Conservation (phyloP, 2,888 invertebrate species). For the Leptinotarsa tumamoca region DNA sequence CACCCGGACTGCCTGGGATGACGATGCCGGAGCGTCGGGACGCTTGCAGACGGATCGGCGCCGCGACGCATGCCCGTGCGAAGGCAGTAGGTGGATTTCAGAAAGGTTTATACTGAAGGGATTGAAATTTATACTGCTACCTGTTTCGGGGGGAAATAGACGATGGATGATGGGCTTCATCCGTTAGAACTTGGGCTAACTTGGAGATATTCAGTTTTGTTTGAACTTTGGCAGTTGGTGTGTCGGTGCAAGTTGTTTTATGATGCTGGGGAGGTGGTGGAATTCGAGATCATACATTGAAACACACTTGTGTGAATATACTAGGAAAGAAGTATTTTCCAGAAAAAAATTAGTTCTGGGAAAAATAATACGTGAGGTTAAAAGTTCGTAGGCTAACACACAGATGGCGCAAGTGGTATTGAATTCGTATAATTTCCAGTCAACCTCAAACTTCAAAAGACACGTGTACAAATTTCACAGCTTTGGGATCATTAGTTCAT, state of each 20-base stretch:
- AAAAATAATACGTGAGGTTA: no score
- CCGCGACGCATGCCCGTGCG: conserved; percentile 30
- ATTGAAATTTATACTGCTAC: conserved; percentile 37
- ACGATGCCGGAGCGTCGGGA: conserved; percentile 24
- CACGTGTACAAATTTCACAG: no score
- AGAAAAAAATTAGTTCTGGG: no score
- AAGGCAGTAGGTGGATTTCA: conserved; percentile 39
- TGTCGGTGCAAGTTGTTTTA: neutral
- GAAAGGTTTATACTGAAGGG: conserved; percentile 35
- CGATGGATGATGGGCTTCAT: conserved; percentile 2
- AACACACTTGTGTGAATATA: no score
- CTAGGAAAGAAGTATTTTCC: no score
- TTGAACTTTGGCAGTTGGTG: neutral
- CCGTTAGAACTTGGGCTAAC: neutral
- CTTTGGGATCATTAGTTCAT: no score
- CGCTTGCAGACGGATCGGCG: conserved; percentile 26
- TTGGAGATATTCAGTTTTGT: neutral
- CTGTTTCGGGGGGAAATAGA: conserved; percentile 23
- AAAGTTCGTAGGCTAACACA: no score
- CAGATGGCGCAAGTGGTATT: no score
- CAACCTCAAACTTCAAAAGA: no score
- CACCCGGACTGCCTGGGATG: conserved; percentile 39
- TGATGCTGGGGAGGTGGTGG: neutral
- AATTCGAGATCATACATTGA: neutral
- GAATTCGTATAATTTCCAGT: no score